Evolutionary conservation across 2,113 vertebrate genomes (phyloP).

Genomic region (Corydoras maculifer): DNA sequence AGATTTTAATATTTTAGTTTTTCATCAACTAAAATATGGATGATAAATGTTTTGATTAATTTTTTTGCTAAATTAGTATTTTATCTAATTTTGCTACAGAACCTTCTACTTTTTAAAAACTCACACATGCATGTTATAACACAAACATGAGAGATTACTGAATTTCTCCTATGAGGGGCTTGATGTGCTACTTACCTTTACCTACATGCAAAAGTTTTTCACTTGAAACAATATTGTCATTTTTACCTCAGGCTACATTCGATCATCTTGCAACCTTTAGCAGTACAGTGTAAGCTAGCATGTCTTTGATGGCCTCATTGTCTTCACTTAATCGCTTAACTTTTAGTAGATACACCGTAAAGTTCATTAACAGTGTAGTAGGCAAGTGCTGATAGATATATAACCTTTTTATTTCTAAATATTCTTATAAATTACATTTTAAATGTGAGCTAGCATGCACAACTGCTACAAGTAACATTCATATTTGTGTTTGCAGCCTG

Average conservation of each 20-base stretch:
- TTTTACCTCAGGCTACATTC: slow-evolving; percentile 6
- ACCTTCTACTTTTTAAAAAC: not conserved
- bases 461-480: too few species aligned
- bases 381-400: slow-evolving; percentile 7
- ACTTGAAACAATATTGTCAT: not conserved
- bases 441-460: too few species aligned
- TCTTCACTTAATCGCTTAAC: too few species aligned
- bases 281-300: not conserved
- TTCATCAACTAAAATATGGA: too few species aligned
- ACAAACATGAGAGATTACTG: not conserved
- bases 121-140: not conserved
- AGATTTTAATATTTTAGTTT: too few species aligned
- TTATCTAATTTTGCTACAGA: too few species aligned
- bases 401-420: too few species aligned
- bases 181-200: slow-evolving; percentile 1
- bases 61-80: too few species aligned
- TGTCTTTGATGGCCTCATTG: not conserved
- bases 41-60: too few species aligned
- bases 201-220: slow-evolving; percentile 12
- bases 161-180: not conserved
- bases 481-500: too few species aligned
- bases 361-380: slow-evolving; percentile 1
- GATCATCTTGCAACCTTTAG: slow-evolving; percentile 12
- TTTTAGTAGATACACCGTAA: not conserved
- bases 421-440: too few species aligned